Evolutionary conservation across 1,140 invertebrate genomes (phyloP).

Genomic region (Drosophila novamexicana): DNA sequence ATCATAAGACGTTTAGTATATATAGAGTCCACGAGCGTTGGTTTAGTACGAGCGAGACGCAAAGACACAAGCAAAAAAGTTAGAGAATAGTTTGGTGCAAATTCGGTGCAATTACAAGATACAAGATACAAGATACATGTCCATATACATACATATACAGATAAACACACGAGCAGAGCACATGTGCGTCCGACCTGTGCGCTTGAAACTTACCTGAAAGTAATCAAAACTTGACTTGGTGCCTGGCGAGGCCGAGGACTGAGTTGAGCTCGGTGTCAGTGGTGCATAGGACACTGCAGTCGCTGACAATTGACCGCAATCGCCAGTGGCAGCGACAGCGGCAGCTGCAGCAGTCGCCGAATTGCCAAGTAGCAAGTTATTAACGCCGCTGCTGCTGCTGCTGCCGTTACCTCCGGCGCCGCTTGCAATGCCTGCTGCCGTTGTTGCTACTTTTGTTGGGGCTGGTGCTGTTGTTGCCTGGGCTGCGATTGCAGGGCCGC

Average conservation of each 20-base stretch:
- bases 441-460: conserved; percentile 33
- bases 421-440: conserved; percentile 43
- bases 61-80: conserved; percentile 61
- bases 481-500: conserved; percentile 43
- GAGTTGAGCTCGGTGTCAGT: conserved; percentile 80
- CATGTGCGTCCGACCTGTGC: background rate
- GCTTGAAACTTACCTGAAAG: conserved; percentile 75
- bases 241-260: conserved; percentile 81
- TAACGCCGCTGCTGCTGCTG: conserved; percentile 63
- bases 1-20: conserved; percentile 44
- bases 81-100: conserved; percentile 61
- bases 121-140: conserved; percentile 32
- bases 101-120: conserved; percentile 66
- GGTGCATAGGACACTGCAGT: conserved; percentile 67
- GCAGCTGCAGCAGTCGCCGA: conserved; percentile 61
- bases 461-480: conserved; percentile 47
- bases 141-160: background rate
- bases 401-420: conserved; percentile 61
- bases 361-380: conserved; percentile 69
- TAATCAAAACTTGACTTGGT: conserved; percentile 79
- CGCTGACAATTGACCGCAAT: conserved; percentile 62
- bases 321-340: conserved; percentile 60
- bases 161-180: conserved; percentile 9
- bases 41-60: conserved; percentile 31
- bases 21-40: conserved; percentile 33